Evolutionary conservation across 2,888 invertebrate genomes (phyloP), one percentile per base, ranked within the genome.

Genomic region (Caenorhabditis sp.): DNA sequence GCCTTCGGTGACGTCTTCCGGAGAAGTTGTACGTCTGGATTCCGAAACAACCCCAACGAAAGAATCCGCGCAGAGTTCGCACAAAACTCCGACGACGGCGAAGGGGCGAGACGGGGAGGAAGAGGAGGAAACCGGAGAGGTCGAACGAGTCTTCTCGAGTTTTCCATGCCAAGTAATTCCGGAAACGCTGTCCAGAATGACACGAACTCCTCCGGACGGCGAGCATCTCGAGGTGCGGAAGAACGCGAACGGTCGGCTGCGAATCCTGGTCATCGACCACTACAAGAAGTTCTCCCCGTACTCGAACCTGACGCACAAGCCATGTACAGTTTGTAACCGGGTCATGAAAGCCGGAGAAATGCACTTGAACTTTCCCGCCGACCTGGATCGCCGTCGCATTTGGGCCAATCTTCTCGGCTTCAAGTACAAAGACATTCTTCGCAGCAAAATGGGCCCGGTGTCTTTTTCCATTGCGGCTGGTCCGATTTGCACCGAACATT

Each of bases 391-490:
- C 22, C 61, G 84, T 5, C 41, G 84, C 15, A 76, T 82, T 20
- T 85, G 84, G 84, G 83, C 82, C 26, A 83, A 80, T 58, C 43
- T 82, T 7, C 77, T 85, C 20, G 84, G 84, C 6, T 83, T 85
- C 75, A 76, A 79, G 46, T 83, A 85, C 63, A 76, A 77, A 45
- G 84, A 76, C 26, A 70, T 71, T 15, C 30, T 76, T 2, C 59
- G 76, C 0, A 58, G 63, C n/a, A 76, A 76, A 46, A 59, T 76
- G 27, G 66, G 70, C 0, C 71, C 61, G 0, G 46, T 63, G 0
- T 62, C 52, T 11, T 39, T 61, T 26, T 72, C 77, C 11, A 59
- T 80, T 15, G 72, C 74, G 9, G 58, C 66, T 15, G 79, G 78
- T 1, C 68, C 75, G 15, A 83, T 84, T 41, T 84, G 84, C 46